phyloP scores from a whole-genome alignment of 2,113 vertebrate species.

The Paradisaea rubra region DNA sequence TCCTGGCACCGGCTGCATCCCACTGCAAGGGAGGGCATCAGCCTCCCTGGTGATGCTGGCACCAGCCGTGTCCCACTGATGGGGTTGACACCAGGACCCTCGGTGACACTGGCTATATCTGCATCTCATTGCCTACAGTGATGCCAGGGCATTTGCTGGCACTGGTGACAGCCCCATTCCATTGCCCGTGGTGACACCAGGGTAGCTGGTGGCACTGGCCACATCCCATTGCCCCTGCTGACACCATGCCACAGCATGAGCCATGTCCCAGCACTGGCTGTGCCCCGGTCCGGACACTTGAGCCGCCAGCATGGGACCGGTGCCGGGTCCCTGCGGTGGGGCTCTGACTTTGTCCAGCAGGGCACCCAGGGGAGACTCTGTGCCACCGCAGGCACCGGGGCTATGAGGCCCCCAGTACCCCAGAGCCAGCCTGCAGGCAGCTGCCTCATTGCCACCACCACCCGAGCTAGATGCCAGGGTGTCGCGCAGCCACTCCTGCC shows the following conservation, averaged over 20 bases:
- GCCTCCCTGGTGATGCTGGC: background rate
- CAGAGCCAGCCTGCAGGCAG: background rate
- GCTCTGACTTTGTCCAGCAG: background rate
- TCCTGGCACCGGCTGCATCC: no score
- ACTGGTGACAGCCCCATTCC: background rate
- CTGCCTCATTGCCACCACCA: background rate
- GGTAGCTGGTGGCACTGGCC: background rate
- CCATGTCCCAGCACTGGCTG: background rate
- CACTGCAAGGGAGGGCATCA: background rate
- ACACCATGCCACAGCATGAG: background rate
- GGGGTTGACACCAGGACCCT: background rate
- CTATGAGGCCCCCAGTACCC: background rate
- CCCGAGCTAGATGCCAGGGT: background rate
- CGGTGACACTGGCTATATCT: accelerated
- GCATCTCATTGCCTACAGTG: background rate
- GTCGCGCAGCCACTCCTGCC: background rate
- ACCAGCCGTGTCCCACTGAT: background rate
- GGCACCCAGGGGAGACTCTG: background rate
- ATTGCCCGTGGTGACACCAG: background rate
- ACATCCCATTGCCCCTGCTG: no score
- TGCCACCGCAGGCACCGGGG: background rate
- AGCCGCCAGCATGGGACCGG: background rate
- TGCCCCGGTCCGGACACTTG: background rate
- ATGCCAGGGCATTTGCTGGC: background rate
- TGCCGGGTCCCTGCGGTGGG: background rate